phyloP scores from a whole-genome alignment of 2,797 vertebrate species.

The Uromys caudimaculatus region DNA sequence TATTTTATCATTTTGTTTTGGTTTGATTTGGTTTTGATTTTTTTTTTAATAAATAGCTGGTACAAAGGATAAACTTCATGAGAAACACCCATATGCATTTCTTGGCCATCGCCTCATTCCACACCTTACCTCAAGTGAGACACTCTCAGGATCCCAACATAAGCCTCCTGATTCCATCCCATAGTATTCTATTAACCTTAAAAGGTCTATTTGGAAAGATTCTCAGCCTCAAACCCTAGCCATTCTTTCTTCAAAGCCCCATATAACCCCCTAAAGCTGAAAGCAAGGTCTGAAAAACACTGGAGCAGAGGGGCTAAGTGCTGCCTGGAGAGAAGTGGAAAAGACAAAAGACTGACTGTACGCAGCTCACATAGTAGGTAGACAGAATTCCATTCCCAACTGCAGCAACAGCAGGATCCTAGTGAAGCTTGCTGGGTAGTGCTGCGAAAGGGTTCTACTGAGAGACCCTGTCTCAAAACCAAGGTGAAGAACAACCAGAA shows the following conservation, averaged over 20 bases:
- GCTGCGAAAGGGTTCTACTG: background rate
- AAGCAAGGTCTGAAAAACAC: no score
- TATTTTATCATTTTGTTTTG: background rate
- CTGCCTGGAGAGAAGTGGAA: background rate
- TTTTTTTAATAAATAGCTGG: background rate
- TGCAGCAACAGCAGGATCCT: background rate
- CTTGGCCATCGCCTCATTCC: background rate
- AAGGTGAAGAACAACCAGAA: background rate
- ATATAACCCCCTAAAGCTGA: background rate
- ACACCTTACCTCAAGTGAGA: background rate
- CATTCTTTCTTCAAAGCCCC: background rate
- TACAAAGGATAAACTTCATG: background rate
- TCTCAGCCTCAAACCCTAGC: background rate
- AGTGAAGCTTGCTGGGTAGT: no score
- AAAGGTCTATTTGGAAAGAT: background rate
- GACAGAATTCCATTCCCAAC: no score
- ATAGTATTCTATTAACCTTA: background rate
- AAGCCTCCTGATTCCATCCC: background rate
- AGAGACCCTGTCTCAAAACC: background rate
- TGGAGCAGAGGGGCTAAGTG: background rate
- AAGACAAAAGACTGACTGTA: background rate
- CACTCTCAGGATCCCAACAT: background rate
- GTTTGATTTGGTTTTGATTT: background rate
- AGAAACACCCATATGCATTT: background rate
- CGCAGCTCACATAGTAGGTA: fast-evolving